Percentiles rank a stretch among this genome's conserved stretches.
phyloP scores from a whole-genome alignment of 92 coral and sea anemone species.

The Epizoanthus stellaris region DNA sequence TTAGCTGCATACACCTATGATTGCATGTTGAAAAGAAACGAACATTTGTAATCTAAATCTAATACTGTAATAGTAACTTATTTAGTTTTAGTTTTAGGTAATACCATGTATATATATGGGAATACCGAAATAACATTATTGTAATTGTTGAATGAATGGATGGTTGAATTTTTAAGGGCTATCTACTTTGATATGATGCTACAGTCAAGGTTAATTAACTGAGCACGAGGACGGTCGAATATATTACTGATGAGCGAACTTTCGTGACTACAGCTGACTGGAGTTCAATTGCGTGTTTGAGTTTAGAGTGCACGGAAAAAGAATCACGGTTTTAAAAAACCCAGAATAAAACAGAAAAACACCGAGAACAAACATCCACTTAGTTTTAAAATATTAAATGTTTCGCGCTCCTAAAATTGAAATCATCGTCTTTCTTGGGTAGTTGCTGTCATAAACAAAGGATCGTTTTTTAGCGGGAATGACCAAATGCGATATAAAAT shows the following conservation, averaged over 20 bases:
- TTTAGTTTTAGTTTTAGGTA: too few relatives aligned
- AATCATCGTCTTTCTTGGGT: background rate
- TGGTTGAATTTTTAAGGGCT: constrained; percentile 3
- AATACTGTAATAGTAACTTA: too few relatives aligned
- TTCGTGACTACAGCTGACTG: constrained; percentile 29
- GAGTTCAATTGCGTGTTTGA: constrained; percentile 4
- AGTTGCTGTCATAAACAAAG: constrained; percentile 5
- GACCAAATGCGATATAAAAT: constrained; percentile 25
- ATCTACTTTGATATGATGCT: background rate
- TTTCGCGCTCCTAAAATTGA: background rate
- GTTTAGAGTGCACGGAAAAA: background rate
- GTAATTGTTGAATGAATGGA: too few relatives aligned
- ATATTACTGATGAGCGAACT: background rate
- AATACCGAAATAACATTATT: too few relatives aligned
- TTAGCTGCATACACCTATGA: too few relatives aligned
- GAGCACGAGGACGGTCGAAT: constrained; percentile 43
- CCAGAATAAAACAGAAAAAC: background rate
- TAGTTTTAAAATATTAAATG: background rate
- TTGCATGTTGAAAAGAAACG: too few relatives aligned
- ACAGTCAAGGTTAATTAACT: constrained; percentile 21
- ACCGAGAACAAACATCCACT: background rate
- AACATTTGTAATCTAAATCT: too few relatives aligned
- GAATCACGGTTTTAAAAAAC: background rate
- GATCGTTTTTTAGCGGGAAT: constrained; percentile 4
- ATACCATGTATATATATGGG: too few relatives aligned